Percentiles rank a stretch among this genome's conserved stretches.
These are phyloP conservation scores for Drosophila repletoides DNA, from an alignment of 1,140 invertebrate species.

Conservation along the genomic window DNA sequence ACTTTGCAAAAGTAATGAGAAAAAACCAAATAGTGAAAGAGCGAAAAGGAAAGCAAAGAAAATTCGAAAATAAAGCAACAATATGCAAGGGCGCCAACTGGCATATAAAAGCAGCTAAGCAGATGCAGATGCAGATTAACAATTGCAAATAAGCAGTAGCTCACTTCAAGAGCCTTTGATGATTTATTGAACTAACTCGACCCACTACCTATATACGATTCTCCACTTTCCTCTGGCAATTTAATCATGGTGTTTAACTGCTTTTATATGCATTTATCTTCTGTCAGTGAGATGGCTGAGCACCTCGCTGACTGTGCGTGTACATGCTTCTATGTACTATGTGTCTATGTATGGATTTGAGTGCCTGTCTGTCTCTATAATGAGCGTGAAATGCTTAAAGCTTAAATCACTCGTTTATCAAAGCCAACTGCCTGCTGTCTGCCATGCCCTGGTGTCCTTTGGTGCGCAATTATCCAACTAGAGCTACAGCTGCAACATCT, in stretches of 20 bases:
- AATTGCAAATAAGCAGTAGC: neutral
- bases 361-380: constrained; percentile 36
- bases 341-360: constrained; percentile 1
- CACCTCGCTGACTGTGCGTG: constrained; percentile 9
- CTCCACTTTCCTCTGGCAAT: no score
- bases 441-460: neutral
- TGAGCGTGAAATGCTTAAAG: constrained; percentile 56
- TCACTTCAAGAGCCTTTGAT: constrained; percentile 14
- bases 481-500: neutral
- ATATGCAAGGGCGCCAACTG: neutral
- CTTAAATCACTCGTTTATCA: constrained; percentile 63
- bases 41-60: constrained; percentile 27
- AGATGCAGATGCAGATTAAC: constrained; percentile 2
- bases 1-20: constrained; percentile 61
- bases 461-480: constrained; percentile 5
- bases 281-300: constrained; percentile 22
- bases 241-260: constrained; percentile 63
- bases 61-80: constrained; percentile 34
- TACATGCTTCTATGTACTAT: neutral
- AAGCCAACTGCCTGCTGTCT: constrained; percentile 6
- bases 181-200: constrained; percentile 63
- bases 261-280: constrained; percentile 48
- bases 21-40: constrained; percentile 39
- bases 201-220: no score
- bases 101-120: neutral